phyloP scores from a whole-genome alignment of 2,113 vertebrate species.

The Syngnathus scovelli region DNA sequence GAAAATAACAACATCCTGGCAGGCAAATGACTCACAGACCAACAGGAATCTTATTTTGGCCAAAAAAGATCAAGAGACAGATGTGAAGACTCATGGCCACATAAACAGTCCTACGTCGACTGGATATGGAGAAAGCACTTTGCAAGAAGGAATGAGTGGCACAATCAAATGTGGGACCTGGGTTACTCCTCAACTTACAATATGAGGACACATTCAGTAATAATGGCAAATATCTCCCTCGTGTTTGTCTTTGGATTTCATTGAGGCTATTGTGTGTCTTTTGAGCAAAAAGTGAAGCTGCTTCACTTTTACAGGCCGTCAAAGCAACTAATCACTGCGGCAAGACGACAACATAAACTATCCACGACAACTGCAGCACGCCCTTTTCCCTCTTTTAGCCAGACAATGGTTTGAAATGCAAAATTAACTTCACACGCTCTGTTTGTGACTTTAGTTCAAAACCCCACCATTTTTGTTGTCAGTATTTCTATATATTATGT shows the following conservation, averaged over 20 bases:
- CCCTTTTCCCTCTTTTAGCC: too few relatives aligned
- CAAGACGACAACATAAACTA: too few relatives aligned
- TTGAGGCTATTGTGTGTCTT: too few relatives aligned
- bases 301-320: not conserved
- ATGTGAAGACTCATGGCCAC: slow-evolving; percentile 7
- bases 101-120: not conserved
- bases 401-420: too few relatives aligned
- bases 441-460: too few relatives aligned
- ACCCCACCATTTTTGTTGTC: too few relatives aligned
- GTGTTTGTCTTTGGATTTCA: slow-evolving; percentile 11
- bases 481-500: too few relatives aligned
- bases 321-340: too few relatives aligned
- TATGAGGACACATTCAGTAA: slow-evolving; percentile 27
- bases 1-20: slow-evolving; percentile 42
- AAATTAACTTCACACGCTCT: too few relatives aligned
- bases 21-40: slow-evolving; percentile 41
- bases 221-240: slow-evolving; percentile 18
- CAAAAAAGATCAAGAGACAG: slow-evolving; percentile 2
- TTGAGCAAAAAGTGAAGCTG: too few relatives aligned
- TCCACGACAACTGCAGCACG: too few relatives aligned
- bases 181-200: slow-evolving; percentile 23
- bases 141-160: slow-evolving; percentile 1
- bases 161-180: not conserved
- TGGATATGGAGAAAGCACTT: slow-evolving; percentile 8
- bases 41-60: slow-evolving; percentile 18